These are phyloP conservation scores for Acleris holmiana DNA, from an alignment of 2,888 invertebrate species.

Conservation along the genomic window DNA sequence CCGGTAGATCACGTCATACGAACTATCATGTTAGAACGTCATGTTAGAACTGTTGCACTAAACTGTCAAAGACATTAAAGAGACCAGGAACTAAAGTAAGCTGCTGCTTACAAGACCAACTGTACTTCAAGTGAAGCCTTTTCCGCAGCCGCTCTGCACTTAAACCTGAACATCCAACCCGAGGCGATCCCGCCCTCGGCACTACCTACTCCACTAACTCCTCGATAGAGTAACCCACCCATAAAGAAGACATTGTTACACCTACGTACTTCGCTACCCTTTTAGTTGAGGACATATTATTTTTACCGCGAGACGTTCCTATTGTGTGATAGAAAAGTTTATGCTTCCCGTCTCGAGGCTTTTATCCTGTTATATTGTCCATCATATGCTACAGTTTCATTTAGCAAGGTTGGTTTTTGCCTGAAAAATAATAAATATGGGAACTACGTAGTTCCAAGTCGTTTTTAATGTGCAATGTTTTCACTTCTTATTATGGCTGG, in stretches of 20 bases:
- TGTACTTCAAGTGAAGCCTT: not conserved
- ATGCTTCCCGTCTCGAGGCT: slow-evolving; percentile 12
- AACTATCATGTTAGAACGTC: too few relatives aligned
- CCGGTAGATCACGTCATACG: too few relatives aligned
- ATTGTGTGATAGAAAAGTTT: slow-evolving; percentile 36
- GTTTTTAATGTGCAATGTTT: too few relatives aligned
- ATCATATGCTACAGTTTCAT: not conserved
- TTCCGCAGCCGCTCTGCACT: slow-evolving; percentile 11
- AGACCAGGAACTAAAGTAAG: not conserved
- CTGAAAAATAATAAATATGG: too few relatives aligned
- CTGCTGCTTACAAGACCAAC: not conserved
- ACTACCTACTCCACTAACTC: slow-evolving; percentile 47
- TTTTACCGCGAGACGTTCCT: slow-evolving; percentile 29
- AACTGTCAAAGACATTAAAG: too few relatives aligned
- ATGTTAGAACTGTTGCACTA: too few relatives aligned
- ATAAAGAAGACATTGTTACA: slow-evolving; percentile 51
- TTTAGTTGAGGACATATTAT: slow-evolving; percentile 38
- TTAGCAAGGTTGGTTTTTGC: too few relatives aligned
- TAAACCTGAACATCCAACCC: slow-evolving; percentile 12
- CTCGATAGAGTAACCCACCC: slow-evolving; percentile 50
- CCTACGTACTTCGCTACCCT: slow-evolving; percentile 33
- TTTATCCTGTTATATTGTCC: not conserved
- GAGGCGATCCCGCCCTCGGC: slow-evolving; percentile 42
- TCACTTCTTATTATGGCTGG: too few relatives aligned
- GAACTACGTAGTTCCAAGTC: too few relatives aligned